Base-by-base conservation (phyloP, 2,113 vertebrate species). In the Thamnaconus septentrionalis region DNA sequence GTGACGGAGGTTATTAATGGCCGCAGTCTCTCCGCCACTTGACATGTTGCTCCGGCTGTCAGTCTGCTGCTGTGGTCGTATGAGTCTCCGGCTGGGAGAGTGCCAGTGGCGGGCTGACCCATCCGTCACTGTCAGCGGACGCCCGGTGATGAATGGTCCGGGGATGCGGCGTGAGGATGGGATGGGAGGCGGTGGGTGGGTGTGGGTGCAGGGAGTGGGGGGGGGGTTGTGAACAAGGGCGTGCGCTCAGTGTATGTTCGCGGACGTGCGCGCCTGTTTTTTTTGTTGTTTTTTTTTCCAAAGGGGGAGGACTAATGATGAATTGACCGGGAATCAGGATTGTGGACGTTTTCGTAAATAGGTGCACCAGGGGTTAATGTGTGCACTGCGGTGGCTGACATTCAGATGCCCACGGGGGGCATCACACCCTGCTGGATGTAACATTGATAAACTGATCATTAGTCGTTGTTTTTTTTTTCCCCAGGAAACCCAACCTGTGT, bases 1-100 rank as follows among this genome's bases (percentile, higher is more conserved):
- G 93, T 95, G 95, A 95, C 93, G 92, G 91, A 91, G 93, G 94
- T 98, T 99, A 99, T 99, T 99, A 98, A 98, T 99, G 95, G 95
- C 95, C 93, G 89, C 91, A 93, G 94, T 96, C 94, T 95, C 93
- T 95, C 94, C 90, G 87, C 93, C 95, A 96, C 95, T 97, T 98
- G 95, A 97, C 97, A 96, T 92, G 86, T 93, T 92, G 95, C 96
- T 96, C 96, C 94, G 93, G 95, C 96, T 98, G 97, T 98, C 97
- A 96, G 93, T 96, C 94, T 77, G 92, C 90, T 89, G 92, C 92
- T 81, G 92, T 88, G 90, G 93, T 94, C 91, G 74, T 93, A 94
- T 95, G 94, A 97, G 95, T 96, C 95, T 95, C 90, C 83, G 90
- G 90, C 93, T 92, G 95, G 93, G 93, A 93, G 92, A 94, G 94